A percentile compares a stretch with the other conserved stretches of the same genome.
Conservation (phyloP, 1,140 invertebrate species). For the Heliconius congener region DNA sequence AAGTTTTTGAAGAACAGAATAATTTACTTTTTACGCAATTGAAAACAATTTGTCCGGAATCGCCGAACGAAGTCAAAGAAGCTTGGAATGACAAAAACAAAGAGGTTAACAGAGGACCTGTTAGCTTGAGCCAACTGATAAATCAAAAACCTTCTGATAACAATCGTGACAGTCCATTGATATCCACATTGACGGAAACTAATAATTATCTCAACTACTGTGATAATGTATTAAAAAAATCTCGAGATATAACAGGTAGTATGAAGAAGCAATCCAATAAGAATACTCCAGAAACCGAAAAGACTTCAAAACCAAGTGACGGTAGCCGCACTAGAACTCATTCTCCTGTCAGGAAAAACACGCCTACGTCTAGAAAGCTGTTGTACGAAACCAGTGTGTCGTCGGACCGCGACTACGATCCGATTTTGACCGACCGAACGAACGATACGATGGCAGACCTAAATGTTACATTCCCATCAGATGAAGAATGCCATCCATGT, state of each 20-base stretch:
- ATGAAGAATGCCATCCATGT: constrained; percentile 50
- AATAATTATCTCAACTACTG: constrained; percentile 67
- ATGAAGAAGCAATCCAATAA: constrained; percentile 52
- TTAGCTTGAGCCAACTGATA: constrained; percentile 72
- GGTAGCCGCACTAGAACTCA: constrained; percentile 50
- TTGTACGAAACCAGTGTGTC: constrained; percentile 66
- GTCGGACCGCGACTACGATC: constrained; percentile 64
- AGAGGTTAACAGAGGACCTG: constrained; percentile 55
- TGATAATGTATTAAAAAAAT: constrained; percentile 64
- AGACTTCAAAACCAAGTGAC: constrained; percentile 44
- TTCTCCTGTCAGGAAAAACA: constrained; percentile 51
- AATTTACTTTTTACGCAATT: constrained; percentile 81
- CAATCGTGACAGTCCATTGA: constrained; percentile 48
- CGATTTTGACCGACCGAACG: constrained; percentile 73
- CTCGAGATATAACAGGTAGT: constrained; percentile 63
- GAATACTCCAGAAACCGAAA: constrained; percentile 37
- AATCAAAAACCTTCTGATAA: constrained; percentile 52
- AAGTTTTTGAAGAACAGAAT: constrained; percentile 84
- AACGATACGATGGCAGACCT: constrained; percentile 78
- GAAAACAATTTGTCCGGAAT: constrained; percentile 77
- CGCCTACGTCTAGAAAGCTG: constrained; percentile 55
- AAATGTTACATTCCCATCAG: constrained; percentile 75
- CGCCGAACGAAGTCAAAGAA: constrained; percentile 62
- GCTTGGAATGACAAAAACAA: constrained; percentile 61
- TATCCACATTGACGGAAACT: constrained; percentile 63